Base-by-base conservation (phyloP, 92 coral and sea anemone genomes). In the Phenganax stokvisi region DNA sequence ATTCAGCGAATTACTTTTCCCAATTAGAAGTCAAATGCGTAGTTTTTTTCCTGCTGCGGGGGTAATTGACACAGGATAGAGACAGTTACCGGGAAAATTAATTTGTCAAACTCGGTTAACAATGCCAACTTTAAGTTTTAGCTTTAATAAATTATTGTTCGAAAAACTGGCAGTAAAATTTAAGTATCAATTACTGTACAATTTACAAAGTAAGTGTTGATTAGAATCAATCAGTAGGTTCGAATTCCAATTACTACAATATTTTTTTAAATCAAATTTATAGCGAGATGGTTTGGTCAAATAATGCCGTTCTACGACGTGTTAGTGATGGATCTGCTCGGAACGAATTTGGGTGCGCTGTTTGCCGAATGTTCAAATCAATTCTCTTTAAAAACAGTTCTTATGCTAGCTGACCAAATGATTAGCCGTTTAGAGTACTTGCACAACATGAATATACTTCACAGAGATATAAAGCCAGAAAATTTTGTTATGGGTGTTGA, bases 401-500 rank as follows among this genome's bases (percentile, higher is more conserved):
- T 89, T 54, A 81, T 87, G 71, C 57, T 90, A 76, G 93, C 89
- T 1, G 89, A 86, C 28, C 93, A 90, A 75, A 90, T 90, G 93
- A 90, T 90, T 9, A 86, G 83, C 72, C 85, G 93, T 59, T 58
- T 90, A 69, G 85, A 86, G 62, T 88, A 82, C 51, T 86, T 90
- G 25, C 93, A 90, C 60, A 82, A 88, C 58, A 90, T 87, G 70
- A 83, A 86, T 65, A 74, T 87, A 31, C 61, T 90, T 6, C 93
- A 90, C 82, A 86, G 93, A 29, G 93, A 90, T 73, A 85, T 90
- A 29, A 90, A 90, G 56, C 93, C 93, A 15, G 93, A 90, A 64
- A 90, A 90, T 60, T 90, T 90, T 76, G 79, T 88, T 13, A 90
- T 90, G 86, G 93, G 93, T 3, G 70, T 55, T 20, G 87, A 89